Evolutionary conservation across 2,113 vertebrate genomes (phyloP), one percentile per base, ranked within the genome.

Genomic region (Sarotherodon lohbergeri): DNA sequence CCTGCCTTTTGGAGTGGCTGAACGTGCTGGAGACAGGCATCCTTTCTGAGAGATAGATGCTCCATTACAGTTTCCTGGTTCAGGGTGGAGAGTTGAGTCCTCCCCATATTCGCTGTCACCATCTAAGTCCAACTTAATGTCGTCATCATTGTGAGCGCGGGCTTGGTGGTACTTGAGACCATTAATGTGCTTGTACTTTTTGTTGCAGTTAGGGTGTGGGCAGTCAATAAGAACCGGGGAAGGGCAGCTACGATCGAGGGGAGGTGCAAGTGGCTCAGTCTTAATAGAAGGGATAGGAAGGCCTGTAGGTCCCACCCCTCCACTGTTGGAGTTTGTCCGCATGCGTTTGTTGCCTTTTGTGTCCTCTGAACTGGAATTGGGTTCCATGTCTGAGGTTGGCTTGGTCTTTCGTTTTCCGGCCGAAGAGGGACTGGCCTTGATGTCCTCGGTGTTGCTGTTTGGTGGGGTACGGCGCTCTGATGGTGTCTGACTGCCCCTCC

Each of bases 141-240:
- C 98, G 0, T 98, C 98, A 2, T 99, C 98, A 0, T 98, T 99
- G 90, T 99, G 99, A 0, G 99, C 99, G 0, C 99, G 98, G 34
- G 99, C 98, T 96, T 99, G 99, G 94, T 99, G 99, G 90, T 99
- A 99, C 94, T 99, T 99, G 32, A 99, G 97, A 55, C 99, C 99
- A 0, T 99, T 99, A 92, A 99, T 99, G 97, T 99, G 99, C 97
- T 99, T 99, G 96, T 99, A 99, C 85, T 99, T 99, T 93, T 99
- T 99, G 97, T 99, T 99, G 91, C 99, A 99, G 94, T 99, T 99
- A 6, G 99, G 99, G 92, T 99, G 98, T 55, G 99, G 99, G 80
- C 99, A 99, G 91, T 99, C 98, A 11, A 99, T 99, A 89, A 99
- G 97, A 91, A 99, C 97, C 4, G 99, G 99, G 57, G 99, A 99